phyloP scores from a whole-genome alignment of 2,888 invertebrate species.

The Poecilus cupreus region DNA sequence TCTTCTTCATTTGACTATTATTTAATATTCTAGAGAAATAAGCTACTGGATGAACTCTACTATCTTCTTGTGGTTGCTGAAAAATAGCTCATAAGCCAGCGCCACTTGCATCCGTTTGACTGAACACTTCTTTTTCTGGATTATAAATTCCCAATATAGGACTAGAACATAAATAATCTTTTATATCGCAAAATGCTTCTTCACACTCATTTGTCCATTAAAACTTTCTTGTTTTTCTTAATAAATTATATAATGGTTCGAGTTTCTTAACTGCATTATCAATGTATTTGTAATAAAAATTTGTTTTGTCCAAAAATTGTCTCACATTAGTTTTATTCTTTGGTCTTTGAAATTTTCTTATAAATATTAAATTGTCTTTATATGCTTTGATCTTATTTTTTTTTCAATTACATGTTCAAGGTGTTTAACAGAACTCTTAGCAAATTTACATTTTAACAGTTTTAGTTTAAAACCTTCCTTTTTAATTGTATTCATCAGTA shows the following conservation, averaged over 20 bases:
- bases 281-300: too few relatives aligned
- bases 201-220: too few relatives aligned
- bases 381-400: background rate
- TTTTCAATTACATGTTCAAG: background rate
- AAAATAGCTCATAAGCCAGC: constrained; percentile 61
- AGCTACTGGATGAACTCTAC: constrained; percentile 59
- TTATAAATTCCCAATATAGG: constrained; percentile 60
- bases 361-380: constrained; percentile 42
- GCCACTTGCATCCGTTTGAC: constrained; percentile 40
- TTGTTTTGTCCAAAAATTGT: too few relatives aligned
- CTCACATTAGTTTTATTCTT: constrained; percentile 55
- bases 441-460: background rate
- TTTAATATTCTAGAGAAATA: constrained; percentile 62
- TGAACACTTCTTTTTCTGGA: constrained; percentile 21
- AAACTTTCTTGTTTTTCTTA: too few relatives aligned
- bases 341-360: constrained; percentile 57
- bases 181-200: too few relatives aligned
- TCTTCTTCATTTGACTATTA: too few relatives aligned
- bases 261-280: too few relatives aligned
- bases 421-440: too few relatives aligned
- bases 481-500: background rate
- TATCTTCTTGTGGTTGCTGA: constrained; percentile 62
- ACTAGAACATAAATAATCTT: too few relatives aligned
- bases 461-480: background rate
- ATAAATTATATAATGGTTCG: too few relatives aligned